Evolutionary conservation across 30 jellyfish, hydroid and myxozoan genomes (phyloP).

Genomic region (Chrysaora quinquecirrha): DNA sequence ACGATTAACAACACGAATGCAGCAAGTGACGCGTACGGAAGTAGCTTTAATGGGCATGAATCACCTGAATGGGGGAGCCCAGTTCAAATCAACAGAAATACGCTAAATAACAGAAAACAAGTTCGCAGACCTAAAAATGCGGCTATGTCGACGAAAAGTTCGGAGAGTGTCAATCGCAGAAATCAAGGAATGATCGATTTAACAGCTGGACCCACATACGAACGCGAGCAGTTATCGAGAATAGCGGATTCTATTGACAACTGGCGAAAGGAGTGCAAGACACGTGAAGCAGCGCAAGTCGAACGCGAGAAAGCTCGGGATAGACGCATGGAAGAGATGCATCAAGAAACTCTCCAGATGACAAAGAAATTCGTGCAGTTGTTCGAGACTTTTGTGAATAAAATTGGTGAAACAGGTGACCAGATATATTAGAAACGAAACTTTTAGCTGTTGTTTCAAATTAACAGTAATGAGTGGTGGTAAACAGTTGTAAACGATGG

Average conservation of each 20-base stretch:
- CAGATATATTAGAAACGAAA: neutral
- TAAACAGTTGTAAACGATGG: no score
- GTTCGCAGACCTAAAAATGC: no score
- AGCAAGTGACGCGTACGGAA: no score
- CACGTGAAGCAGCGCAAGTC: constrained; percentile 28
- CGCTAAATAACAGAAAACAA: no score
- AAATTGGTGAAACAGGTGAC: constrained; percentile 16
- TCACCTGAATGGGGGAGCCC: no score
- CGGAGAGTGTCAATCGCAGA: no score
- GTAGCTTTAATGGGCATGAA: no score
- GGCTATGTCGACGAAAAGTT: no score
- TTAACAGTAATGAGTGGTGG: no score
- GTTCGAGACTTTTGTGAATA: constrained; percentile 43
- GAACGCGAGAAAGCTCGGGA: constrained; percentile 48
- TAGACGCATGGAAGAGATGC: constrained; percentile 43
- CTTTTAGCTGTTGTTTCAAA: no score
- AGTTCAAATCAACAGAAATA: no score
- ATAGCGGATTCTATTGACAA: constrained; percentile 29
- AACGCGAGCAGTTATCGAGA: neutral
- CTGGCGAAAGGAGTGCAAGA: constrained; percentile 50
- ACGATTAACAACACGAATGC: no score
- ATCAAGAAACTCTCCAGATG: constrained; percentile 30
- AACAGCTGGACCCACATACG: neutral
- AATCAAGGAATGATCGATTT: constrained; percentile 13
- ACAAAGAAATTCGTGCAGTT: constrained; percentile 35